Percentiles rank a stretch among this genome's conserved stretches.
phyloP scores from a whole-genome alignment of 2,888 invertebrate species.

The Polyommatus iphigenia region DNA sequence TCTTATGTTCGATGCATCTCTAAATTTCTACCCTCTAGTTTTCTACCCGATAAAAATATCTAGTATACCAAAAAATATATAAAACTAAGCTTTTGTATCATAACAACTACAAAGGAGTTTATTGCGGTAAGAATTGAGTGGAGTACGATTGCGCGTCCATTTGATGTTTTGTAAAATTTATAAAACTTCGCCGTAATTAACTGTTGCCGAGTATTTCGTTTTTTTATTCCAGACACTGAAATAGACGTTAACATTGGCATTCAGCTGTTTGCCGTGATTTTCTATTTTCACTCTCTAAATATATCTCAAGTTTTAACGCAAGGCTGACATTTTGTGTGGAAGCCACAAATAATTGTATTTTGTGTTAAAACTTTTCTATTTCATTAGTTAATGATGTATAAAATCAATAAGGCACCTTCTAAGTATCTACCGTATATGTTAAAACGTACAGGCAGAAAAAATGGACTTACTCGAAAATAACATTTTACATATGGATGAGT shows the following conservation, averaged over 20 bases:
- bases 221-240: constrained; percentile 57
- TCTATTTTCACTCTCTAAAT: constrained; percentile 69
- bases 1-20: no score
- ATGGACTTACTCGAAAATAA: no score
- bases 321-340: constrained; percentile 63
- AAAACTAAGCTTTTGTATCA: neutral
- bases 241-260: constrained; percentile 74
- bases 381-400: neutral
- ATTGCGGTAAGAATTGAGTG: constrained; percentile 30
- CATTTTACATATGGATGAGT: no score
- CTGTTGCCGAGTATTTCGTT: constrained; percentile 44
- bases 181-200: constrained; percentile 40
- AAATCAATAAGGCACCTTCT: no score
- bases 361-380: neutral
- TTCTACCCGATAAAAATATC: no score
- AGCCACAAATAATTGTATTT: constrained; percentile 49
- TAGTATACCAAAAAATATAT: neutral
- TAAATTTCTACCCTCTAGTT: no score
- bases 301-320: constrained; percentile 57
- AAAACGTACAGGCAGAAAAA: no score
- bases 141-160: constrained; percentile 34
- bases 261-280: constrained; percentile 67
- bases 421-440: no score
- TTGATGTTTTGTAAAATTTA: constrained; percentile 38
- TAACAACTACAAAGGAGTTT: constrained; percentile 1